phyloP scores from a whole-genome alignment of 2,888 invertebrate species.

The Neria commutata region DNA sequence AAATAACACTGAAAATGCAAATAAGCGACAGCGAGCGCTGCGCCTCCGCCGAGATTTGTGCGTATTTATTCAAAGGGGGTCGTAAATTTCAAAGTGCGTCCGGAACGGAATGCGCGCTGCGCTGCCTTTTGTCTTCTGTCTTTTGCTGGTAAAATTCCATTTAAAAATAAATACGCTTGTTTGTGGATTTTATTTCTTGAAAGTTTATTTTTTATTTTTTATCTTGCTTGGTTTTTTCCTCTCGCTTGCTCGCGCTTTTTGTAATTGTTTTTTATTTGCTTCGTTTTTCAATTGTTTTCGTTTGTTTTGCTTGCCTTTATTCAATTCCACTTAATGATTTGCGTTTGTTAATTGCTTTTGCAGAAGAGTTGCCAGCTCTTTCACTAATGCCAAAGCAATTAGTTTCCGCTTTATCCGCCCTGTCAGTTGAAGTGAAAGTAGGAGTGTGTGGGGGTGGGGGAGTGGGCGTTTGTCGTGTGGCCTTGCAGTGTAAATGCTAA shows the following conservation, averaged over 20 bases:
- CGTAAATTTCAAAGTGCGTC: conserved; percentile 11
- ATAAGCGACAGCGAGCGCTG: not conserved
- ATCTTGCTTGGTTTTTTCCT: not conserved
- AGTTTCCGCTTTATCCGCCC: conserved; percentile 8
- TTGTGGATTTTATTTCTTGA: conserved; percentile 1
- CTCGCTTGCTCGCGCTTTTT: not conserved
- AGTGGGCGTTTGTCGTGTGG: not conserved
- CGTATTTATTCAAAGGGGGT: conserved; percentile 17
- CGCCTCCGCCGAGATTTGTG: not conserved
- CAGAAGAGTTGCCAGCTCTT: not conserved
- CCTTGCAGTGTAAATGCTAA: conserved; percentile 16
- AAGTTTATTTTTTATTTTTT: not conserved
- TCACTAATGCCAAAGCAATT: conserved; percentile 24
- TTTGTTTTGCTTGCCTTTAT: too few species aligned
- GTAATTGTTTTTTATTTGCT: conserved; percentile 1
- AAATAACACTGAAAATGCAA: too few species aligned
- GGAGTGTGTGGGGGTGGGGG: not conserved
- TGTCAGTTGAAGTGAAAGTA: not conserved
- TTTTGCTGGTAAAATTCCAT: conserved; percentile 13
- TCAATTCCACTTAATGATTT: conserved; percentile 19
- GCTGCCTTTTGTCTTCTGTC: too few species aligned
- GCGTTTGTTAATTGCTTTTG: conserved; percentile 17
- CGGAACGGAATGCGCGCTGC: not conserved
- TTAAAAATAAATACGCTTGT: conserved; percentile 17
- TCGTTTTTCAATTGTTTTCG: conserved; percentile 3